Conservation (phyloP, 2,888 invertebrate genomes). For the Monoplex corrugatus region DNA sequence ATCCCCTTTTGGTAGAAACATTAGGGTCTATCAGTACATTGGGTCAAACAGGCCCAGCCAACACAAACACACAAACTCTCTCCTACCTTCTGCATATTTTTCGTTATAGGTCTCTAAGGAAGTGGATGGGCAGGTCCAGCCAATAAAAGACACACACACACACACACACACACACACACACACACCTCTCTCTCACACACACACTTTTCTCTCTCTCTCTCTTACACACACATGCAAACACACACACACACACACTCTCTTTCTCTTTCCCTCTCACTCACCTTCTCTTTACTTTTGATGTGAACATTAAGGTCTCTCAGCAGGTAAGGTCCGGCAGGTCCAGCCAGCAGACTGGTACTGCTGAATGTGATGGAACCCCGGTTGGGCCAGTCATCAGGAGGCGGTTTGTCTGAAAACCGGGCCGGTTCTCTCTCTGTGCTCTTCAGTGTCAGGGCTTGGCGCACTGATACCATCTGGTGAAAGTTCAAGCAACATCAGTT, state of each 20-base stretch:
- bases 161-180: too few species aligned
- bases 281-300: constrained; percentile 64
- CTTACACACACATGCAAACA: background rate
- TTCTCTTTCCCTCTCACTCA: constrained; percentile 60
- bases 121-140: too few species aligned
- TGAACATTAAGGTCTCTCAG: constrained; percentile 60
- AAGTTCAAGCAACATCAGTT: background rate
- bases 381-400: constrained; percentile 61
- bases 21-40: too few species aligned
- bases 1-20: too few species aligned
- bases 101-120: too few species aligned
- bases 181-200: background rate
- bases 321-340: constrained; percentile 51
- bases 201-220: background rate
- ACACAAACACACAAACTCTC: too few species aligned
- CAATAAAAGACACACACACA: too few species aligned
- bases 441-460: constrained; percentile 55
- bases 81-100: too few species aligned
- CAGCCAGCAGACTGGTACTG: constrained; percentile 56
- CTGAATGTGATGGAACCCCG: constrained; percentile 61
- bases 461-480: constrained; percentile 63
- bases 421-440: constrained; percentile 58
- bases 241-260: constrained; percentile 43
- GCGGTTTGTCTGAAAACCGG: constrained; percentile 59
- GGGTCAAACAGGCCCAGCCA: too few species aligned